Evolutionary conservation across 2,113 vertebrate species (phyloP).

Genomic region (Phoxinus phoxinus): DNA sequence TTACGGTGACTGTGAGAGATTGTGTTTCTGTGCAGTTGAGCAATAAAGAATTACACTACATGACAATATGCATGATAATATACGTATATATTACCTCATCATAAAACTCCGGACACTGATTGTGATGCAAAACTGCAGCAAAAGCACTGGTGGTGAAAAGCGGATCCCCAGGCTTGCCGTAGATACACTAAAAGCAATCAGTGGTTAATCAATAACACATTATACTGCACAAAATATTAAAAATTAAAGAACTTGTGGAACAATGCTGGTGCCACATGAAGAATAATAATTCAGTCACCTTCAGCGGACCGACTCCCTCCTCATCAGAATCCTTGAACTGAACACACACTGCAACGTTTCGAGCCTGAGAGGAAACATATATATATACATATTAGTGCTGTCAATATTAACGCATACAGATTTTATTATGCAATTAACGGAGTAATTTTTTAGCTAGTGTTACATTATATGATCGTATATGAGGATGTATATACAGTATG

Average conservation of each 20-base stretch:
- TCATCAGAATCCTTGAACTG: constrained; percentile 96
- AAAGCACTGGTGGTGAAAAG: constrained; percentile 81
- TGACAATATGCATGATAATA: constrained; percentile 1
- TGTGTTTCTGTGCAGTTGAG: not conserved
- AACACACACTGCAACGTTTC: constrained; percentile 91
- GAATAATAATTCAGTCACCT: constrained; percentile 75
- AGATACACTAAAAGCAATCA: constrained; percentile 84
- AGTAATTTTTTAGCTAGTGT: no score
- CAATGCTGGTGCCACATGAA: no score
- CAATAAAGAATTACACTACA: not conserved
- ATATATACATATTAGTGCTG: no score
- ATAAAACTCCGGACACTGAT: constrained; percentile 96
- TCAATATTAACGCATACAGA: no score
- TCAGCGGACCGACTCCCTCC: constrained; percentile 78
- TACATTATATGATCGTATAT: no score
- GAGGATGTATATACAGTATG: no score
- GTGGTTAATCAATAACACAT: not conserved
- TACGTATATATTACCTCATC: constrained; percentile 86
- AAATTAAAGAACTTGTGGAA: not conserved
- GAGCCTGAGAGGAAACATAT: constrained; percentile 79
- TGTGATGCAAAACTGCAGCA: constrained; percentile 92
- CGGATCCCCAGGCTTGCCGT: constrained; percentile 88
- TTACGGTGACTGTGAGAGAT: not conserved
- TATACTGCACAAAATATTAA: not conserved
- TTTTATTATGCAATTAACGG: no score